Evolutionary conservation across 2,888 invertebrate genomes (phyloP).

Genomic region (Phyllotreta cruciferae): DNA sequence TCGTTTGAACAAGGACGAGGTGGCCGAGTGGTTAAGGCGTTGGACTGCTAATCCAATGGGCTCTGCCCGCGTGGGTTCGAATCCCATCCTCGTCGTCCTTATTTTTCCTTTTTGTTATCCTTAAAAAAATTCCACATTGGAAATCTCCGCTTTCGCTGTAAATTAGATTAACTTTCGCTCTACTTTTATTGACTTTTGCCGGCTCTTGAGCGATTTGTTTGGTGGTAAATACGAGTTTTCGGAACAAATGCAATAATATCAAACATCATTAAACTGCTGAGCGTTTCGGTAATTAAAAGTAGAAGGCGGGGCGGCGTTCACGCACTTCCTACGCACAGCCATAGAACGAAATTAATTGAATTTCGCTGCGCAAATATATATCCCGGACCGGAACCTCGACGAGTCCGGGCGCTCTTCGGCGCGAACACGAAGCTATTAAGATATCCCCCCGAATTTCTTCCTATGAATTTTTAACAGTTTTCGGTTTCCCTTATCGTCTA

Average conservation of each 20-base stretch:
- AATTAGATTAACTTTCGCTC: too few species aligned
- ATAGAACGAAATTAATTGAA: constrained; percentile 8
- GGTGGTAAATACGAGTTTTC: too few species aligned
- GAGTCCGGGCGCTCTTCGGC: neutral
- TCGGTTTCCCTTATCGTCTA: constrained; percentile 28
- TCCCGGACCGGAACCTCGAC: neutral
- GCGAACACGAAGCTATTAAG: constrained; percentile 13
- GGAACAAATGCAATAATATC: too few species aligned
- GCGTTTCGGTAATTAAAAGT: too few species aligned
- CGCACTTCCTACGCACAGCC: too few species aligned
- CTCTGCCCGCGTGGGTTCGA: constrained; percentile 72
- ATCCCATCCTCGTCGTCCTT: constrained; percentile 64
- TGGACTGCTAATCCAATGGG: constrained; percentile 72
- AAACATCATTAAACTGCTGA: too few species aligned
- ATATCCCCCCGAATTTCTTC: constrained; percentile 17
- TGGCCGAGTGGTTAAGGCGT: constrained; percentile 72
- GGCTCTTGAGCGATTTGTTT: too few species aligned
- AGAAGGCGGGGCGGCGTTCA: too few species aligned
- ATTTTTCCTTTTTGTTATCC: constrained; percentile 19
- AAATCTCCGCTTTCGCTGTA: too few species aligned
- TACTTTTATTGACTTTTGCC: too few species aligned
- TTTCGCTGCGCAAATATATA: constrained; percentile 10
- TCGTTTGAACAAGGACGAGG: constrained; percentile 58
- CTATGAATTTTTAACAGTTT: constrained; percentile 23
- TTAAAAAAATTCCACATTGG: too few species aligned